Percentiles rank a stretch among this genome's conserved stretches.
phyloP scores from a whole-genome alignment of 2,888 invertebrate genomes.

The Podotricha telesiphe region DNA sequence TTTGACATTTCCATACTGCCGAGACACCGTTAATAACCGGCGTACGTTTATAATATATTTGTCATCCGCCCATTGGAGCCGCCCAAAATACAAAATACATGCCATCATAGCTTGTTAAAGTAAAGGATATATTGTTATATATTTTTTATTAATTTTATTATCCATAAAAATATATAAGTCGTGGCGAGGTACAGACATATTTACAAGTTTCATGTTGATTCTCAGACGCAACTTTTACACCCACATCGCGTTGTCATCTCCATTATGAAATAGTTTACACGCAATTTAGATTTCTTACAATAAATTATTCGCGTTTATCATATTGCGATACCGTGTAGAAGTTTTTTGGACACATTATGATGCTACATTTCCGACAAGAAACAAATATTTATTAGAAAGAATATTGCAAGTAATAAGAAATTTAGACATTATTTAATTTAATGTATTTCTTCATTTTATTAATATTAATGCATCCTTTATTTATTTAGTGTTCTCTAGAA shows the following conservation, averaged over 20 bases:
- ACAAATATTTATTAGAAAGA: not conserved
- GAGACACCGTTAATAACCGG: slow-evolving; percentile 27
- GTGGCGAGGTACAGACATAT: not conserved
- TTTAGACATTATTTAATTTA: not conserved
- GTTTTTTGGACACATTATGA: not conserved
- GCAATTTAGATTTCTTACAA: slow-evolving; percentile 21
- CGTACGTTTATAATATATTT: slow-evolving; percentile 27
- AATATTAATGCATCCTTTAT: not conserved
- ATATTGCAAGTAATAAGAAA: not conserved
- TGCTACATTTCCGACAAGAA: not conserved
- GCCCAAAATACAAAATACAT: not conserved
- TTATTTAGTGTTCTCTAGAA: not conserved
- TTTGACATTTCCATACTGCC: slow-evolving; percentile 49
- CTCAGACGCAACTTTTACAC: slow-evolving; percentile 14
- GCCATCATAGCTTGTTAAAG: not conserved
- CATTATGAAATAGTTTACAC: slow-evolving; percentile 35
- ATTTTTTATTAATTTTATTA: slow-evolving; percentile 2
- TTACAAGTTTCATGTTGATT: slow-evolving; percentile 11
- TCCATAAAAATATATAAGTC: slow-evolving; percentile 9
- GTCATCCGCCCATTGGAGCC: slow-evolving; percentile 18
- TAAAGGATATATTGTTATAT: not conserved
- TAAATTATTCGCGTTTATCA: slow-evolving; percentile 9
- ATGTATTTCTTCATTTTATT: not conserved
- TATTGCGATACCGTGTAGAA: not conserved
- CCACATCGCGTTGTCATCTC: slow-evolving; percentile 24